Evolutionary conservation across 2,888 invertebrate species (phyloP), one percentile per base, ranked within the genome.

Genomic region (Platypus cylindrus): DNA sequence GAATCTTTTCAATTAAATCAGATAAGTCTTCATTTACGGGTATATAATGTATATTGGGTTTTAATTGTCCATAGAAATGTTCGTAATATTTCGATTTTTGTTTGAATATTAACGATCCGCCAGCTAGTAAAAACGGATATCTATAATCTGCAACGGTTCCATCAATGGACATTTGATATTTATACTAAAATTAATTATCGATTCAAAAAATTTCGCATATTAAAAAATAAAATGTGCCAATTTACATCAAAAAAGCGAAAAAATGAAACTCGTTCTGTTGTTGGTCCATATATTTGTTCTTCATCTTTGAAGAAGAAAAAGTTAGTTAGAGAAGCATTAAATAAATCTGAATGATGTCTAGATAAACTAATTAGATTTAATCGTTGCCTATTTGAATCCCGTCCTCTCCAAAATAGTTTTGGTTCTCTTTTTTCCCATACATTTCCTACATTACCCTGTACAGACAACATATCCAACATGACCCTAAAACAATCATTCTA

Each of bases 131-230:
- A 59, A 91, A 94, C 0, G 95, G 94, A 45, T 93, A 71, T 42
- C 95, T 71, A 60, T 95, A 97, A 0, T 95, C 89, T 13, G 95
- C 94, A 11, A 97, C 95, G 23, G 94, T 90, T 11, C 97, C 97
- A 66, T 97, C 97, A 35, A 97, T 70, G 53, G 80, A 89, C 17
- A 97, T 61, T 64, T 91, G 90, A 61, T 93, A 97, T 66, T 94
- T 94, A 58, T 84, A 89, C 93, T 95, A 65, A 57, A 73, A 60
- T n/a, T 39, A 24, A 32, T 17, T 34, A 16, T 32, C 14, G 15
- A 15, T 26, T 49, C 11, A 51, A 17, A 32, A 25, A 25, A 22
- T 18, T 18, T 5, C 16, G 14, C 18, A 13, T 30, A 28, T 3
- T 30, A 18, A 9, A 17, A 15, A 23, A 26, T 35, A 35, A 34